phyloP scores from a whole-genome alignment of 2,797 vertebrate species.

The Cossypha heuglini region DNA sequence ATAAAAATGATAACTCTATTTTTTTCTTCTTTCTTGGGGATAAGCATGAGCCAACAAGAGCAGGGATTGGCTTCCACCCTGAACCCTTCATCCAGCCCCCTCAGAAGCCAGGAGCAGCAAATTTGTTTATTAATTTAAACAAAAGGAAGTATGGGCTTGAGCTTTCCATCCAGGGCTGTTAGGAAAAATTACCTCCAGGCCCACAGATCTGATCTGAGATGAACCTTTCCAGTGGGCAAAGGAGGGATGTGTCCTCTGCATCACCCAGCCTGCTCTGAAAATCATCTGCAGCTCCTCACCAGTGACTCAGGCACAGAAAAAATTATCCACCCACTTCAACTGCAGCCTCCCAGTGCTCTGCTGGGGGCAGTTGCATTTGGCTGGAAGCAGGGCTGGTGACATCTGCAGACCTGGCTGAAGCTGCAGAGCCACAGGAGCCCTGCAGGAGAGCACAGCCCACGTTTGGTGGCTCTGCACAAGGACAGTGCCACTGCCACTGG shows the following conservation, averaged over 20 bases:
- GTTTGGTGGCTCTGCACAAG: neutral
- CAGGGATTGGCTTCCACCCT: neutral
- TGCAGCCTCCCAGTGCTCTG: too few relatives aligned
- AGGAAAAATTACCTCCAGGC: neutral
- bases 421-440: neutral
- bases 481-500: rapidly evolving
- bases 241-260: rapidly evolving
- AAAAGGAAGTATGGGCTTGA: neutral
- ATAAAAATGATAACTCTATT: neutral
- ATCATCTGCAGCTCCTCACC: neutral
- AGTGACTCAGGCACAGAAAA: rapidly evolving
- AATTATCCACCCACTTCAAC: neutral
- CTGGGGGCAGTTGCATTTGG: rapidly evolving
- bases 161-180: neutral
- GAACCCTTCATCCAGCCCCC: neutral
- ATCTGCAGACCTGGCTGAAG: neutral
- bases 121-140: neutral
- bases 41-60: neutral
- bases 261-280: rapidly evolving
- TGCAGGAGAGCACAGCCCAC: neutral
- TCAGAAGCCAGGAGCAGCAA: rapidly evolving
- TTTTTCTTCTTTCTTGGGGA: neutral
- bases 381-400: neutral
- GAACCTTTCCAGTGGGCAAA: neutral
- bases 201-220: neutral